Evolutionary conservation across 2,888 invertebrate species (phyloP).

Genomic region (Acrocera orbiculus): DNA sequence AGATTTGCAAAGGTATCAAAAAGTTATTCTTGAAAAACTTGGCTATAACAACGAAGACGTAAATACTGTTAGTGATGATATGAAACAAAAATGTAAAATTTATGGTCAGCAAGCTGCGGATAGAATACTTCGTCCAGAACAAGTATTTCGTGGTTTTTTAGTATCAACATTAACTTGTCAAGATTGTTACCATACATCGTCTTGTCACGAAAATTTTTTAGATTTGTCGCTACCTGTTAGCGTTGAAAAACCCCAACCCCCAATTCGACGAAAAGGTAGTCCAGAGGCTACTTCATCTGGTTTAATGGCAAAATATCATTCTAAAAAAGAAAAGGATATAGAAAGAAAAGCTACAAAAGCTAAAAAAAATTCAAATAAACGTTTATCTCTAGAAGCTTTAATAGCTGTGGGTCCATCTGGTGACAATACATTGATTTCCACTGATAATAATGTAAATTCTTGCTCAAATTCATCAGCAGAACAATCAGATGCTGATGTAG

Average conservation of each 20-base stretch:
- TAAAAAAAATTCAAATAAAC: constrained; percentile 22
- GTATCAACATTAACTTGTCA: constrained; percentile 81
- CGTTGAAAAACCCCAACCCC: constrained; percentile 54
- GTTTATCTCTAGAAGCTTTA: constrained; percentile 7
- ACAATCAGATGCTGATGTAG: constrained; percentile 64
- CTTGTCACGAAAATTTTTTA: constrained; percentile 79
- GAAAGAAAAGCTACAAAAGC: constrained; percentile 32
- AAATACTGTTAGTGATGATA: constrained; percentile 55
- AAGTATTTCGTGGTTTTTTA: constrained; percentile 83
- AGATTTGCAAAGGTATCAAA: constrained; percentile 62
- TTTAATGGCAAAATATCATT: constrained; percentile 37
- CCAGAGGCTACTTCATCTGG: constrained; percentile 19
- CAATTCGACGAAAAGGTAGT: constrained; percentile 36
- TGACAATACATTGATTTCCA: constrained; percentile 5
- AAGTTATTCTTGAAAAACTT: constrained; percentile 58
- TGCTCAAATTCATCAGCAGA: constrained; percentile 37
- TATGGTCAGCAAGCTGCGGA: constrained; percentile 68
- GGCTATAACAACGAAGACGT: constrained; percentile 60
- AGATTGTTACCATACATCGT: constrained; percentile 72
- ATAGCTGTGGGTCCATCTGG: constrained; percentile 12
- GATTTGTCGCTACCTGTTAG: constrained; percentile 87
- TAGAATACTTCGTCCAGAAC: constrained; percentile 63
- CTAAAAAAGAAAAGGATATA: constrained; percentile 39
- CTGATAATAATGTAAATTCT: constrained; percentile 29
- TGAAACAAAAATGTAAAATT: constrained; percentile 61